phyloP scores from a whole-genome alignment of 2,113 vertebrate genomes.

The Noturus placidus region DNA sequence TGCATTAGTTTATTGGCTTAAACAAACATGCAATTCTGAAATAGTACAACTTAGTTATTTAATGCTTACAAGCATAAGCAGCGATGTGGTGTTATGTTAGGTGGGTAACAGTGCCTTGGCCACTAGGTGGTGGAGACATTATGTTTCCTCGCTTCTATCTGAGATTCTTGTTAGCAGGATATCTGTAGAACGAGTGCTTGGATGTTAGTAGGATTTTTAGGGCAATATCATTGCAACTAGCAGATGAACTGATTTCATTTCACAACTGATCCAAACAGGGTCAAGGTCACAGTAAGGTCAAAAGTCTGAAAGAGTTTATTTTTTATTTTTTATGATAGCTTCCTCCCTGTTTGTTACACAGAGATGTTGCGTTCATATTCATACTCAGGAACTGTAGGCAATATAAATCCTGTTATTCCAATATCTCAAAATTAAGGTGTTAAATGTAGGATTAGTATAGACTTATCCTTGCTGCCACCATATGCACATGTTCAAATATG shows the following conservation, averaged over 20 bases:
- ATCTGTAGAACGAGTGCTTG: too few relatives aligned
- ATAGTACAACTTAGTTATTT: too few relatives aligned
- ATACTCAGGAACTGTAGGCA: not conserved
- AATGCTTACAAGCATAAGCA: too few relatives aligned
- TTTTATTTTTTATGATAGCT: not conserved
- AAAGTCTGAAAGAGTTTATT: not conserved
- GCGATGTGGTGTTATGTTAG: not conserved
- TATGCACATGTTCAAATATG: not conserved
- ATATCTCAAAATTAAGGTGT: not conserved
- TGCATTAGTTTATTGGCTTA: not conserved
- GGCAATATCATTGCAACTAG: not conserved
- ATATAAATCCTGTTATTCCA: not conserved
- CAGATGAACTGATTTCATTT: too few relatives aligned
- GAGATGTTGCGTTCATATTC: not conserved
- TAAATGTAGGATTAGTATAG: not conserved
- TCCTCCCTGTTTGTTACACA: not conserved
- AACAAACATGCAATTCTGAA: too few relatives aligned
- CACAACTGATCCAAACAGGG: too few relatives aligned
- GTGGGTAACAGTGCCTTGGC: not conserved
- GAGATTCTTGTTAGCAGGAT: not conserved
- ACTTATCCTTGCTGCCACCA: not conserved
- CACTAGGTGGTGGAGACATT: not conserved
- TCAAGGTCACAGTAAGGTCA: not conserved
- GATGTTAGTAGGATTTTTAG: not conserved
- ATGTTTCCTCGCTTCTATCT: not conserved